These are phyloP conservation scores for Crossaster papposus DNA, from an alignment of 53 echinoderm and acorn worm species.

Conservation along the genomic window DNA sequence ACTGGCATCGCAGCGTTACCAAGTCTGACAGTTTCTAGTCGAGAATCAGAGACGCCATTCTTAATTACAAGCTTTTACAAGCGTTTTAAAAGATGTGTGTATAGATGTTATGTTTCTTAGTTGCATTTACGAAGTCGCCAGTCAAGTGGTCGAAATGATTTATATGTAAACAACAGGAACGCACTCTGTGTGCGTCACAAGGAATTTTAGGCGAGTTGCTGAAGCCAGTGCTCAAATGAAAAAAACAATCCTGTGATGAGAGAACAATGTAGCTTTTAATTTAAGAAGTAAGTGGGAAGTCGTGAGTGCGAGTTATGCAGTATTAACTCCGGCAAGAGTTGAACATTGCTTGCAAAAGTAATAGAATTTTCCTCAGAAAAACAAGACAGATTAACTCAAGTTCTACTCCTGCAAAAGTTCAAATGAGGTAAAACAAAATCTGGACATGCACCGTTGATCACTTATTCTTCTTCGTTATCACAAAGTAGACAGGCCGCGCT, in stretches of 20 bases:
- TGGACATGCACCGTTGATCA: background rate
- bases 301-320: too few relatives aligned
- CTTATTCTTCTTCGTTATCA: background rate
- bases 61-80: background rate
- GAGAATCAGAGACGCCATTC: too few relatives aligned
- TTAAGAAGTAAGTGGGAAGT: too few relatives aligned
- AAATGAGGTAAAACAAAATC: background rate
- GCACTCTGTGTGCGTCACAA: background rate
- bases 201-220: background rate
- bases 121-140: background rate
- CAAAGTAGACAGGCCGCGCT: background rate
- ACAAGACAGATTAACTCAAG: too few relatives aligned
- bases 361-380: too few relatives aligned
- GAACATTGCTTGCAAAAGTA: too few relatives aligned
- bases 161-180: background rate
- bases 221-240: background rate
- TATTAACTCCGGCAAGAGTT: too few relatives aligned
- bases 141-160: background rate
- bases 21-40: background rate
- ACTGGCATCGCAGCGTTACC: conserved; percentile 8
- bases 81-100: background rate
- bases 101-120: background rate
- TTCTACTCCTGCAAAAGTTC: too few relatives aligned
- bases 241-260: background rate
- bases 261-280: background rate